phyloP scores from a whole-genome alignment of 2,113 vertebrate species.

The Sinosuthora webbiana region DNA sequence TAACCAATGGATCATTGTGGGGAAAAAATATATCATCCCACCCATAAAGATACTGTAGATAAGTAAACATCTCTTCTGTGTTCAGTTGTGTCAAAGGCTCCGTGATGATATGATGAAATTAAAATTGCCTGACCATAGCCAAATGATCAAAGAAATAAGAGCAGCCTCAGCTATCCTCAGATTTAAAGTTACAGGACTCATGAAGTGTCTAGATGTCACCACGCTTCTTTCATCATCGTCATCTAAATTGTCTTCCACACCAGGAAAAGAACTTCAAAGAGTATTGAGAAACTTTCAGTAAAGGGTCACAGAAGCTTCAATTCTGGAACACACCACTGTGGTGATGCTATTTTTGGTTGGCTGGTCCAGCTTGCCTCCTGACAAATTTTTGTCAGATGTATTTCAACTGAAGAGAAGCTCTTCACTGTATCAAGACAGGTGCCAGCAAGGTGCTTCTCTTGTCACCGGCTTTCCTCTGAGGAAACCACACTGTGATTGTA shows the following conservation, averaged over 20 bases:
- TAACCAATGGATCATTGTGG: conserved; percentile 9
- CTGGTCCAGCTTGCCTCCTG: background rate
- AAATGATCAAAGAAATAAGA: conserved; percentile 29
- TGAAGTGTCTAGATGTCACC: conserved; percentile 6
- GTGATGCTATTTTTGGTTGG: background rate
- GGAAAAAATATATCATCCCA: background rate
- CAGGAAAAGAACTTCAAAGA: background rate
- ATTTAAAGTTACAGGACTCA: background rate
- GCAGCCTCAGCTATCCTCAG: background rate
- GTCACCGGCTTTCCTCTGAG: background rate
- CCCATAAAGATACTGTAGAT: background rate
- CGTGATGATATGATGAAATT: background rate
- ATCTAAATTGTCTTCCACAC: conserved; percentile 8
- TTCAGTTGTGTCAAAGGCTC: background rate
- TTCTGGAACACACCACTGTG: background rate
- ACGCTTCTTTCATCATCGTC: background rate
- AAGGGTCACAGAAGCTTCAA: background rate
- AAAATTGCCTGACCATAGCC: conserved; percentile 1
- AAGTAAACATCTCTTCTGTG: background rate
- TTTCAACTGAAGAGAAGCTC: background rate
- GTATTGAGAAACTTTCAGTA: background rate
- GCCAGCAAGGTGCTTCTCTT: background rate
- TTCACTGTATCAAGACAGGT: background rate
- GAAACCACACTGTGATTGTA: background rate
- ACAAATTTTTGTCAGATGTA: background rate